phyloP scores from a whole-genome alignment of 1,140 invertebrate genomes.

The Plectus sambesii region DNA sequence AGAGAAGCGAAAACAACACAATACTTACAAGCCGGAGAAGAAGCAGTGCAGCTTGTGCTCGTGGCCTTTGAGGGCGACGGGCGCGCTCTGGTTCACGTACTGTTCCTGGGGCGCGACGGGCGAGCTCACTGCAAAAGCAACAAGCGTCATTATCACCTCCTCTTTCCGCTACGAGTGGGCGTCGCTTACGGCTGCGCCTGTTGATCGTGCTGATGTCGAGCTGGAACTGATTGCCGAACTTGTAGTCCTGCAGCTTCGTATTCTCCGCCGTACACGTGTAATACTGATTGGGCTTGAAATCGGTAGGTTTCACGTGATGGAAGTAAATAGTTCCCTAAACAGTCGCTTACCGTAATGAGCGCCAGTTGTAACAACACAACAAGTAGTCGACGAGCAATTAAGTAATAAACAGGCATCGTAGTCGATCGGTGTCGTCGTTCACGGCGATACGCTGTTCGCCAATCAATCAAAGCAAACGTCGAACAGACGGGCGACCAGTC shows the following conservation, averaged over 20 bases:
- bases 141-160: slow-evolving; percentile 28
- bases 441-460: no score
- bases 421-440: not conserved
- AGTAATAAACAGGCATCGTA: slow-evolving; percentile 2
- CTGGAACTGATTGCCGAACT: slow-evolving; percentile 39
- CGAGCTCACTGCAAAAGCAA: slow-evolving; percentile 27
- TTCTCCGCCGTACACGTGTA: slow-evolving; percentile 45
- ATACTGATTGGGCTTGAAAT: slow-evolving; percentile 43
- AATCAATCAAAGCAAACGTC: no score
- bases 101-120: slow-evolving; percentile 41
- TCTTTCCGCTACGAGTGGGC: slow-evolving; percentile 14
- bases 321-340: slow-evolving; percentile 45
- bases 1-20: slow-evolving; percentile 10
- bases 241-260: slow-evolving; percentile 41
- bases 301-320: slow-evolving; percentile 41
- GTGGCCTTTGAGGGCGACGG: slow-evolving; percentile 42
- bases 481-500: no score
- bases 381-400: not conserved
- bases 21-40: slow-evolving; percentile 45
- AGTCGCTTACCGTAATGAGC: slow-evolving; percentile 25
- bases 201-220: slow-evolving; percentile 29
- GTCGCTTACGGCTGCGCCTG: slow-evolving; percentile 12
- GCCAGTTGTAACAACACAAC: slow-evolving; percentile 8
- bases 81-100: slow-evolving; percentile 44
- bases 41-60: slow-evolving; percentile 44